phyloP scores from a whole-genome alignment of 1,140 invertebrate species.

The Drosophila ohnishii region DNA sequence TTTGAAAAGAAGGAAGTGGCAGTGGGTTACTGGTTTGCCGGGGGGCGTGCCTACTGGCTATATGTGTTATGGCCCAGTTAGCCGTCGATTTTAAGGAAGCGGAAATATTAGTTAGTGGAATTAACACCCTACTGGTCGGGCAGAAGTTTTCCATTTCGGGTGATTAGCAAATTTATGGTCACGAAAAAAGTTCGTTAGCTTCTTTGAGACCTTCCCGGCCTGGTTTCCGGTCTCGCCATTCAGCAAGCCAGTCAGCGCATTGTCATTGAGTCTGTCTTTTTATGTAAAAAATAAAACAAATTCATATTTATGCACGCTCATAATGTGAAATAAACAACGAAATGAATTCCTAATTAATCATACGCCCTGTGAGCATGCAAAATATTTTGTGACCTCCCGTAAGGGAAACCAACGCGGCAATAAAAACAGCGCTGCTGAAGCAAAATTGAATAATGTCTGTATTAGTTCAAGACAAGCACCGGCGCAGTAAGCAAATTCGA shows the following conservation, averaged over 20 bases:
- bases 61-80: constrained; percentile 34
- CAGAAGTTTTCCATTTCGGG: constrained; percentile 25
- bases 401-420: constrained; percentile 21
- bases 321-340: constrained; percentile 34
- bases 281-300: constrained; percentile 49
- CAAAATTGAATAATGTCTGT: constrained; percentile 70
- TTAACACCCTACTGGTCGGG: constrained; percentile 32
- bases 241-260: constrained; percentile 15
- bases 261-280: constrained; percentile 39
- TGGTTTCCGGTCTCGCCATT: constrained; percentile 56
- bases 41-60: constrained; percentile 24
- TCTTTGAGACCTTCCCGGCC: constrained; percentile 48
- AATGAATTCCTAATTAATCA: constrained; percentile 74
- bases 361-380: constrained; percentile 70
- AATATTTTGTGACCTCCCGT: constrained; percentile 67
- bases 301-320: constrained; percentile 28
- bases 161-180: constrained; percentile 38
- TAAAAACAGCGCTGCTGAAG: constrained; percentile 29
- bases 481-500: constrained; percentile 56
- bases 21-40: constrained; percentile 67
- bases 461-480: constrained; percentile 46
- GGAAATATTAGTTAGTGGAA: constrained; percentile 38
- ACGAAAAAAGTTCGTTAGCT: constrained; percentile 30
- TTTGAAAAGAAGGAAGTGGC: constrained; percentile 70
- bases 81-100: constrained; percentile 41